Conservation (phyloP, 2,888 invertebrate genomes). For the Andrena fulva region DNA sequence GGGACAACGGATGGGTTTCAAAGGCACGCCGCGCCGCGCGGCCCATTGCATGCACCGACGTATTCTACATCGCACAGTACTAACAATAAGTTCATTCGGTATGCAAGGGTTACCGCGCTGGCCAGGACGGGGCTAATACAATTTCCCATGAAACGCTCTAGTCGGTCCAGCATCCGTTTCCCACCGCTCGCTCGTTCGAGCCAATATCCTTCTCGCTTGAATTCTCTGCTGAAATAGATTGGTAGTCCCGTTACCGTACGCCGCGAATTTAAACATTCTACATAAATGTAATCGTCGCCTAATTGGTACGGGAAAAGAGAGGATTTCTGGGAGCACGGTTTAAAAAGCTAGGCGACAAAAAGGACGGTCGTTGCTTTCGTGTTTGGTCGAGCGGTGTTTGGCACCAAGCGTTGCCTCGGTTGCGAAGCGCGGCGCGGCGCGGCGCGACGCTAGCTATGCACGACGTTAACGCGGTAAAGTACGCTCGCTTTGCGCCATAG, state of each 20-base stretch:
- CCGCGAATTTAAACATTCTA: background rate
- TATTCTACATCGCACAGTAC: conserved; percentile 4
- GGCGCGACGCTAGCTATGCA: background rate
- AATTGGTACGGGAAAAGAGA: background rate
- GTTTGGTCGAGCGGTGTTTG: background rate
- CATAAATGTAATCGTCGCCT: background rate
- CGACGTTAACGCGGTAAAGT: conserved; percentile 49
- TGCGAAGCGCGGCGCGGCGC: too few relatives aligned
- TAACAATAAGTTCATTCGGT: conserved; percentile 66
- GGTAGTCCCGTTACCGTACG: background rate
- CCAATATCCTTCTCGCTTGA: background rate
- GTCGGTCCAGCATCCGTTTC: conserved; percentile 21
- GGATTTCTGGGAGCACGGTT: too few relatives aligned
- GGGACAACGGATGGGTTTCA: background rate
- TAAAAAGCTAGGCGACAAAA: background rate
- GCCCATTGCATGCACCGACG: background rate
- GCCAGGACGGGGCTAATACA: conserved; percentile 52
- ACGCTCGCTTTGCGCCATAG: conserved; percentile 30
- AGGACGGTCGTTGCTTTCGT: background rate
- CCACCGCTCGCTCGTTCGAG: conserved; percentile 12
- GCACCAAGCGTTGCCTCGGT: background rate
- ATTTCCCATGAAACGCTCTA: conserved; percentile 49
- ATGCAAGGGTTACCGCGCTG: conserved; percentile 62
- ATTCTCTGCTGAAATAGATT: background rate
- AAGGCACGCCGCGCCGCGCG: background rate